Evolutionary conservation across 2,797 vertebrate species (phyloP), one percentile per base, ranked within the genome.

Genomic region (Gymnoscopelus microlampas): DNA sequence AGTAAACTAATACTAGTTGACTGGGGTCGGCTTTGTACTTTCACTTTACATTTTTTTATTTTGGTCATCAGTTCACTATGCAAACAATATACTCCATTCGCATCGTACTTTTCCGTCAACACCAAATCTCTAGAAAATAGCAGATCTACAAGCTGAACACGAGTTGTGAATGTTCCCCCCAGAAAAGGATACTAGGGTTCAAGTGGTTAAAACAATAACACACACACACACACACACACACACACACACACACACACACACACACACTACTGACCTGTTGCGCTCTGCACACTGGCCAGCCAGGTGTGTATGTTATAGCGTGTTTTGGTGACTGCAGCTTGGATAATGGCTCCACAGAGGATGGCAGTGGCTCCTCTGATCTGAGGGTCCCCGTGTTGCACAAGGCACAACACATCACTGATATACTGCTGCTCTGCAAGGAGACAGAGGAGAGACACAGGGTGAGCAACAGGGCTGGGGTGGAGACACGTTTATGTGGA

Each of bases 371-470:
- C 95, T 62, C 98, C 98, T 87, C 98, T 90, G 65, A 99, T 96
- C 91, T 99, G 98, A 1, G 97, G 98, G 85, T 99, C 98, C 10
- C 96, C 97, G 0, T 99, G 98, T 29, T 94, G 90, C 2, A 96
- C 91, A 58, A 97, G 96, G 81, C 89, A 92, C 86, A 99, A 82
- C 70, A 98, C 60, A 44, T 99, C 98, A 0, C 95, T 98, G 44
- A 99, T 92, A 61, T 95, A 98, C 47, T 98, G 97, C 77, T 96
- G 96, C 83, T 97, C 98, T 99, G 90, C 80, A 87, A 26, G 61
- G 50, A 58, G 53, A 74, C 19, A 70, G 9, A 53, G 12, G 23
- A 15, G 6, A 26, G 39, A 26, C 14, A 26, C 1, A 32, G 15
- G 3, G 56, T 79, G 60, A 66, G 13, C 44, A 5, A n/a, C 2